These are phyloP conservation scores for Temnothorax longispinosus DNA, from an alignment of 1,140 invertebrate genomes.

Conservation along the genomic window DNA sequence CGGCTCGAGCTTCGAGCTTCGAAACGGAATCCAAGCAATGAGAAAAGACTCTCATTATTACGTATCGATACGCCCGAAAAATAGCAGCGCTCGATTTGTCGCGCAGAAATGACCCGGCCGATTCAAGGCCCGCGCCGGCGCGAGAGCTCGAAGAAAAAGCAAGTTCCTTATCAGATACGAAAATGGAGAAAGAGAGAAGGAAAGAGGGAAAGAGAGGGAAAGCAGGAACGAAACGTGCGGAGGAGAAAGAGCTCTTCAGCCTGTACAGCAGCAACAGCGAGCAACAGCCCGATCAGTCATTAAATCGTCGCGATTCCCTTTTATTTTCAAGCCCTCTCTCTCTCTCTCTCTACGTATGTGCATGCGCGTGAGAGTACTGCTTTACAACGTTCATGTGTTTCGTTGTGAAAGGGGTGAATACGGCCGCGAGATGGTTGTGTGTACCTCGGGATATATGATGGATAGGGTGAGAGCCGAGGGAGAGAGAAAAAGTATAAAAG, in stretches of 20 bases:
- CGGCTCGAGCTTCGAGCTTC: background rate
- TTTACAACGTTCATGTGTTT: slow-evolving; percentile 68
- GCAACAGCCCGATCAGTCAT: slow-evolving; percentile 82
- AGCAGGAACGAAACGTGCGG: slow-evolving; percentile 16
- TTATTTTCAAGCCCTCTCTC: slow-evolving; percentile 69
- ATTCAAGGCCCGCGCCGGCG: background rate
- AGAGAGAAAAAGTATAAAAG: slow-evolving; percentile 60
- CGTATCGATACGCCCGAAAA: slow-evolving; percentile 81
- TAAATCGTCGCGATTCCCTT: slow-evolving; percentile 82
- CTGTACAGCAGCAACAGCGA: slow-evolving; percentile 70
- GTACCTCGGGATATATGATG: slow-evolving; percentile 56
- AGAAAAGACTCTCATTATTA: slow-evolving; percentile 83
- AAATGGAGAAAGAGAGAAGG: background rate
- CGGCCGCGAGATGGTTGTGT: slow-evolving; percentile 25
- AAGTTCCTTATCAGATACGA: slow-evolving; percentile 51
- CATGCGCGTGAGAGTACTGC: slow-evolving; percentile 31
- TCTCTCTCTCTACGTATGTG: background rate
- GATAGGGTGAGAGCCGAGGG: slow-evolving; percentile 53
- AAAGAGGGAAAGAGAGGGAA: slow-evolving; percentile 9
- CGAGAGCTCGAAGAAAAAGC: slow-evolving; percentile 61
- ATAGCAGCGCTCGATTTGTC: slow-evolving; percentile 75
- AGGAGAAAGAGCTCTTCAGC: slow-evolving; percentile 40
- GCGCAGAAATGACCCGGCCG: slow-evolving; percentile 62
- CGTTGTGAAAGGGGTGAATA: slow-evolving; percentile 69
- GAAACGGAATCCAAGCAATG: slow-evolving; percentile 30